Percentiles rank a stretch among this genome's conserved stretches.
Evolutionary conservation across 2,113 vertebrate genomes (phyloP).

Genomic region (Larimichthys crocea): DNA sequence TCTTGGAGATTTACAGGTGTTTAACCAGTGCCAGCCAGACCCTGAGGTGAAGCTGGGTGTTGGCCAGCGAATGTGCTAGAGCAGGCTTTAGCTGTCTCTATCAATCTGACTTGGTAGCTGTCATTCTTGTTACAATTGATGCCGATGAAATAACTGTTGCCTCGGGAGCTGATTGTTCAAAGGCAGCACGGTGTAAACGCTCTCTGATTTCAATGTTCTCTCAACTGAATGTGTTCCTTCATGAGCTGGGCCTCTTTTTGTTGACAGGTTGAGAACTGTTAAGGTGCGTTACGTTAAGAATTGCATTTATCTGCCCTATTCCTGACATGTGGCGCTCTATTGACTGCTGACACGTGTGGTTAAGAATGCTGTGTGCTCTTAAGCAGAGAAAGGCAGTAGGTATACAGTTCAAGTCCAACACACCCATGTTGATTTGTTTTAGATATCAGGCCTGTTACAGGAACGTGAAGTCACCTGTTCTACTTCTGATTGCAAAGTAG

Average conservation of each 20-base stretch:
- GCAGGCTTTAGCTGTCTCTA: constrained; percentile 41
- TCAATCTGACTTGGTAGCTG: constrained; percentile 40
- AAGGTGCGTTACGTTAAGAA: constrained; percentile 1
- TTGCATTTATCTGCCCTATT: constrained; percentile 1
- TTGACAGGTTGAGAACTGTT: constrained; percentile 37
- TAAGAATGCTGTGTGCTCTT: constrained; percentile 5
- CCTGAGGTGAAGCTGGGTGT: constrained; percentile 56
- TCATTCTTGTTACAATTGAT: constrained; percentile 42
- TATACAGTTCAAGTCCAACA: constrained; percentile 51
- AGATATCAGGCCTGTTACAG: too few relatives aligned
- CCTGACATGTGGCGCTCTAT: background rate
- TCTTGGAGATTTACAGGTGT: constrained; percentile 61
- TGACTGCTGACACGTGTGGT: constrained; percentile 25
- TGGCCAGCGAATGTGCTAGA: constrained; percentile 50
- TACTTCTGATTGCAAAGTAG: constrained; percentile 47
- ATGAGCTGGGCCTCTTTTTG: constrained; percentile 3
- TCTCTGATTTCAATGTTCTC: constrained; percentile 10
- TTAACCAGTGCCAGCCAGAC: constrained; percentile 49
- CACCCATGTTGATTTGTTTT: constrained; percentile 65
- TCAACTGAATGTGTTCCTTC: constrained; percentile 9
- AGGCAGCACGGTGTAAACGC: constrained; percentile 13
- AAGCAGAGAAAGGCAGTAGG: constrained; percentile 29
- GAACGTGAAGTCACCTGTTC: constrained; percentile 54
- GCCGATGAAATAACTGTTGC: constrained; percentile 34
- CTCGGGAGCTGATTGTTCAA: constrained; percentile 37